Evolutionary conservation across 2,888 invertebrate genomes (phyloP).

Genomic region (Tridacna crocea): DNA sequence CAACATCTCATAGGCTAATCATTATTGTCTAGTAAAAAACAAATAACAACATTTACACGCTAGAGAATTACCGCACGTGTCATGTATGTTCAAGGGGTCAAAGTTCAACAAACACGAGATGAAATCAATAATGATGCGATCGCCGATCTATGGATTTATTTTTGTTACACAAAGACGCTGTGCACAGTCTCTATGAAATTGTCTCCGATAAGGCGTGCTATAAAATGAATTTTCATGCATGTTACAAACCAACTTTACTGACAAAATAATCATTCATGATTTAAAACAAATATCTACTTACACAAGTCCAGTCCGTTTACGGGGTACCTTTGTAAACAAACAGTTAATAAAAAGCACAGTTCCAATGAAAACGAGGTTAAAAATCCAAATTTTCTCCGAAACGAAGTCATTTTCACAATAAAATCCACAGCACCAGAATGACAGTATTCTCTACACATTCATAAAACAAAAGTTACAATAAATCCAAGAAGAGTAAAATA

Average conservation of each 20-base stretch:
- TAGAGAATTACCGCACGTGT: neutral
- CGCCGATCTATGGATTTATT: too few species aligned
- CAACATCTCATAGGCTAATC: too few species aligned
- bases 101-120: conserved; percentile 7
- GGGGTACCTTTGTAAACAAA: conserved; percentile 2
- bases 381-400: conserved; percentile 19
- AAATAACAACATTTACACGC: too few species aligned
- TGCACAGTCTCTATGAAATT: too few species aligned
- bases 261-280: neutral
- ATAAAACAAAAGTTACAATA: conserved; percentile 6
- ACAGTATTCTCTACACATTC: conserved; percentile 3
- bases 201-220: too few species aligned
- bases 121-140: neutral
- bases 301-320: conserved; percentile 7
- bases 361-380: neutral
- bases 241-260: neutral
- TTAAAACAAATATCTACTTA: neutral
- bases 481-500: conserved; percentile 9
- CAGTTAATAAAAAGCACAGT: neutral
- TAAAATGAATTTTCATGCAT: neutral
- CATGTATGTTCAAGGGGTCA: conserved; percentile 24
- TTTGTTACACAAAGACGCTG: too few species aligned
- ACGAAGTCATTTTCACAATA: conserved; percentile 5
- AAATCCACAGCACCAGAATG: conserved; percentile 8
- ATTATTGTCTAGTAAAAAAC: too few species aligned